These are phyloP conservation scores for Caradrina clavipalpis DNA, from an alignment of 2,888 invertebrate genomes.

Conservation along the genomic window DNA sequence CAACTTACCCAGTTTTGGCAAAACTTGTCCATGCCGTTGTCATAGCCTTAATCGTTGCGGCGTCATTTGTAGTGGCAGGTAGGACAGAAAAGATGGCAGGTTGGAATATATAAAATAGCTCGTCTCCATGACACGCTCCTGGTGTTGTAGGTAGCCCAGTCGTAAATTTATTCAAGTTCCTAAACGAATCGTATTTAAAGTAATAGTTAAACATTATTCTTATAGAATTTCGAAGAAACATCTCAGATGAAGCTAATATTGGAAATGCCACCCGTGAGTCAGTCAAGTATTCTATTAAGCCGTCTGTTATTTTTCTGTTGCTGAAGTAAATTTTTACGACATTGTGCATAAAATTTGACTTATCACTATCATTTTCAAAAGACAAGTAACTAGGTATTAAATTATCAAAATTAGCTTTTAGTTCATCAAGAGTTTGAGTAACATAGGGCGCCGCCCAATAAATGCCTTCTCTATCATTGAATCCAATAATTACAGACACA, in stretches of 20 bases:
- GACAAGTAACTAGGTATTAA: conserved; percentile 64
- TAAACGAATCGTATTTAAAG: conserved; percentile 68
- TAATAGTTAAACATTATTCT: conserved; percentile 68
- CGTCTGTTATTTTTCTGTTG: conserved; percentile 47
- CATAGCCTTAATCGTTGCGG: conserved; percentile 59
- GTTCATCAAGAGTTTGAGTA: conserved; percentile 44
- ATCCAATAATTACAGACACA: conserved; percentile 69
- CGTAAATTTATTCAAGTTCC: conserved; percentile 67
- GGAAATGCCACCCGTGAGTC: conserved; percentile 68
- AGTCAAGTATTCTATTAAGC: conserved; percentile 70
- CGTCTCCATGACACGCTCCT: conserved; percentile 70
- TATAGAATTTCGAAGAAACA: conserved; percentile 48
- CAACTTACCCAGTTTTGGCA: conserved; percentile 70
- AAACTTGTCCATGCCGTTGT: conserved; percentile 70
- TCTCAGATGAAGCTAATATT: conserved; percentile 48
- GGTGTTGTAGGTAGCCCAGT: conserved; percentile 47
- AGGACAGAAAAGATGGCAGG: conserved; percentile 44
- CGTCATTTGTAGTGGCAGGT: conserved; percentile 53
- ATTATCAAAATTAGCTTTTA: conserved; percentile 54
- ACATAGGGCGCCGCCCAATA: conserved; percentile 64
- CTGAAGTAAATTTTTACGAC: conserved; percentile 66
- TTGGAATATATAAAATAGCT: conserved; percentile 68
- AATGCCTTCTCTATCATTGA: conserved; percentile 72
- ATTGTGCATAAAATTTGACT: conserved; percentile 52
- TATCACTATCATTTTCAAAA: conserved; percentile 58